Conservation (phyloP, 2,888 invertebrate species). For the Orthonevra nobilis region DNA sequence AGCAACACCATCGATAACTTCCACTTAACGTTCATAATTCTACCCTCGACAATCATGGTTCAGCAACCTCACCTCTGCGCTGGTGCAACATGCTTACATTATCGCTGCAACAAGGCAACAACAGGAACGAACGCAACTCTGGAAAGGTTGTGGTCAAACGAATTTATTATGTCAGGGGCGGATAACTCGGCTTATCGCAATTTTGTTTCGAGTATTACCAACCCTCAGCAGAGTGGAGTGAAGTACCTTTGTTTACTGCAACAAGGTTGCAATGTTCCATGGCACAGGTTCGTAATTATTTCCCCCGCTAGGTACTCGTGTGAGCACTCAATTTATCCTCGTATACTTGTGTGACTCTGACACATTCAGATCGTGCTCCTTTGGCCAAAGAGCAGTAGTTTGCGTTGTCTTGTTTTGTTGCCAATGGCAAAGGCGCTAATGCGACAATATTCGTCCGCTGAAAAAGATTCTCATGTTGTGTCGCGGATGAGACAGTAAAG, state of each 20-base stretch:
- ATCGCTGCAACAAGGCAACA: too few species aligned
- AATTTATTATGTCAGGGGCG: constrained; percentile 64
- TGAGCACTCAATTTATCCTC: constrained; percentile 40
- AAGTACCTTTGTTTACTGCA: not conserved
- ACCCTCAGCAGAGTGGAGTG: not conserved
- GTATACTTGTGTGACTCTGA: constrained; percentile 9
- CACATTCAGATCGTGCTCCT: constrained; percentile 26
- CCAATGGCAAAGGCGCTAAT: constrained; percentile 19
- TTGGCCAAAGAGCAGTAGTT: constrained; percentile 3
- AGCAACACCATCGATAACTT: not conserved
- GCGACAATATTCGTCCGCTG: not conserved
- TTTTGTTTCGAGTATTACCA: constrained; percentile 46
- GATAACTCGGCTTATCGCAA: constrained; percentile 65
- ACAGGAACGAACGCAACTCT: too few species aligned
- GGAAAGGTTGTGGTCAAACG: constrained; percentile 63
- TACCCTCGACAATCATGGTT: not conserved
- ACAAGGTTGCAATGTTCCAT: constrained; percentile 1
- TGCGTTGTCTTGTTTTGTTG: too few species aligned
- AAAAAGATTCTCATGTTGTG: constrained; percentile 6
- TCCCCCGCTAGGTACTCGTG: constrained; percentile 34
- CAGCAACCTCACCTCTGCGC: not conserved
- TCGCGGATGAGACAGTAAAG: not conserved
- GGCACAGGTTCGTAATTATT: constrained; percentile 19
- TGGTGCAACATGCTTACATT: not conserved
- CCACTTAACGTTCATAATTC: not conserved